Percentiles rank a stretch among this genome's conserved stretches.
phyloP scores from a whole-genome alignment of 2,888 invertebrate species.

The Carabus problematicus region DNA sequence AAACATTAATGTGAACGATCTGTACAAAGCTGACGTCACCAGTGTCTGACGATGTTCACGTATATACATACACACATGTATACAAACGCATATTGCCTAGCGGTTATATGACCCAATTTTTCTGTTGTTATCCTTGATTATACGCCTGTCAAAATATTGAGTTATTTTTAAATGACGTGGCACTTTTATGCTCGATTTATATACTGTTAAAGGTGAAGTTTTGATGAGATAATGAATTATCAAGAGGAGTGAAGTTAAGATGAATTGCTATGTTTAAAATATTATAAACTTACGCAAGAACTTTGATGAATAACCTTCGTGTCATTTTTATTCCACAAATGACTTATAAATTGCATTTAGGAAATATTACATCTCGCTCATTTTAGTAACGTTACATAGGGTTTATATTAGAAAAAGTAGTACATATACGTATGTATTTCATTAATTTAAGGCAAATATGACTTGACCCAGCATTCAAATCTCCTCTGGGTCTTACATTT shows the following conservation, averaged over 20 bases:
- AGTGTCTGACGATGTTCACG: constrained; percentile 12
- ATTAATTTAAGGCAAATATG: background rate
- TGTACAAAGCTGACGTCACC: constrained; percentile 12
- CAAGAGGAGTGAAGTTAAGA: too few relatives aligned
- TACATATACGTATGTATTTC: too few relatives aligned
- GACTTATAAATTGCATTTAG: too few relatives aligned
- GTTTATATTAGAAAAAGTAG: too few relatives aligned
- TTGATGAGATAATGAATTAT: too few relatives aligned
- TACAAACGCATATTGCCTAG: constrained; percentile 4
- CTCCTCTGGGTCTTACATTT: background rate
- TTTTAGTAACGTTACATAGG: too few relatives aligned
- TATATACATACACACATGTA: constrained; percentile 12
- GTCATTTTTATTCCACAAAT: too few relatives aligned
- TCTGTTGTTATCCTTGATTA: constrained; percentile 41
- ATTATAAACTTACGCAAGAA: too few relatives aligned
- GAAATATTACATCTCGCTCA: too few relatives aligned
- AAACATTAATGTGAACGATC: constrained; percentile 12
- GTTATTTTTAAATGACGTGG: constrained; percentile 23
- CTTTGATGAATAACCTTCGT: too few relatives aligned
- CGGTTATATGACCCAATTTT: constrained; percentile 33
- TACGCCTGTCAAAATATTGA: constrained; percentile 36
- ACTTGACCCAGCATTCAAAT: constrained; percentile 11
- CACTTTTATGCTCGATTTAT: constrained; percentile 16
- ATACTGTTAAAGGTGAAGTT: too few relatives aligned
- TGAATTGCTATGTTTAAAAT: too few relatives aligned